Base-by-base conservation (phyloP, 64 coral and sea anemone genomes). In the Montipora cactus region DNA sequence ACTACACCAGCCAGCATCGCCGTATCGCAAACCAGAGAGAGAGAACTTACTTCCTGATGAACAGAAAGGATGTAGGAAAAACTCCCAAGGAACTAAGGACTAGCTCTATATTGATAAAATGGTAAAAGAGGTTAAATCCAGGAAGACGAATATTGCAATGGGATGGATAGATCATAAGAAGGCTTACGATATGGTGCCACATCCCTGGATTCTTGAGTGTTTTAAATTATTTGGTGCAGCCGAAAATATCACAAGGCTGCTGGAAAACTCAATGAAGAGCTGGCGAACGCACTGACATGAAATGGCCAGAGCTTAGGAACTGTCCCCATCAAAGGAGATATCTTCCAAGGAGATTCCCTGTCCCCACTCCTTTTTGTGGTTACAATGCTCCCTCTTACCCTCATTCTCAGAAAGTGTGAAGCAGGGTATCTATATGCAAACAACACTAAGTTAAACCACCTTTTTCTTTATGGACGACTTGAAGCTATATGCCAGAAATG, bases 121-220 rank as follows among this genome's bases (percentile, higher is more conserved):
- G 49, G 88, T 91, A 77, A 79, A 83, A 67, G 76, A 95, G 57
- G 74, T 47, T 75, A 87, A 79, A 68, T 48, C 53, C 18, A 91
- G 62, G 67, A 73, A 88, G 66, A 91, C n/a, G 67, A 78, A 83
- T 55, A 50, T 95, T 21, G 89, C 71, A 87, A 95, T 95, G 94
- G 80, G 80, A 14, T 91, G 94, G 81, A 91, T 95, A 48, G 94
- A 95, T 44, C 85, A 90, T 53, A 64, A 59, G 79, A 91, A 90
- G 58, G 88, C 79, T 75, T 89, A 23, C 64, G 88, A 86, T 28
- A 89, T 94, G 75, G 77, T 94, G 45, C 84, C 86, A 59, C 84
- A 94, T 89, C 81, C 92, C 49, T 94, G 69, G 87, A 95, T 95
- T 85, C 52, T 84, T 44, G 88, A 94, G 50, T 83, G 59, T 66